Evolutionary conservation across 2,888 invertebrate species (phyloP), one percentile per base, ranked within the genome.

Genomic region (Taenaris catops): DNA sequence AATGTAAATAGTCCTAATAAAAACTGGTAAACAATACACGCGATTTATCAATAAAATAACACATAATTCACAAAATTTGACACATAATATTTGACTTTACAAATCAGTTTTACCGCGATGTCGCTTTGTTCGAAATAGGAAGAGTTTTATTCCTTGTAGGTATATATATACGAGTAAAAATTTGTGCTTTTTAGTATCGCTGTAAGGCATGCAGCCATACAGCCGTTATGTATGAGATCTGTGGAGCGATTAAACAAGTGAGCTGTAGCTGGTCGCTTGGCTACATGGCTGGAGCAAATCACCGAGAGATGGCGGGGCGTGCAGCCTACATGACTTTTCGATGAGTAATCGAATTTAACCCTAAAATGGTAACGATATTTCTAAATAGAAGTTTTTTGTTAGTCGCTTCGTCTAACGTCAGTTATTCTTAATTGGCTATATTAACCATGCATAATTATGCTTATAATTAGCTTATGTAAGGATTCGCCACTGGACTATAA

Each of bases 261-360:
- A 53, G n/a, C n/a, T n/a, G n/a, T n/a, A n/a, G n/a, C 57, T 67
- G 67, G 46, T 46, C 44, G 37, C 41, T 37, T 34, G 34, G 46
- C 44, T 41, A 41, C 41, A 27, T 67, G 60, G 58, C 12, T 9
- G 31, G 49, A 42, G 58, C 53, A 56, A 60, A 50, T 58, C 50
- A 51, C 58, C 66, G 60, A 60, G 59, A 68, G 65, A 57, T 63
- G 66, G 62, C 48, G 53, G 57, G 48, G 55, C 53, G 48, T 50
- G 54, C 60, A 60, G 65, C 69, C 68, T 69, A 73, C 71, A 73
- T 80, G 75, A 73, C 74, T 76, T 57, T 57, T 44, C 60, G 63
- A 66, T 81, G 81, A 79, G 63, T 79, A 76, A 79, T 72, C 69
- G 55, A 24, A 10, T 38, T n/a, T n/a, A n/a, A n/a, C n/a, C n/a